These are phyloP conservation scores for Lordiphosa mommai DNA, from an alignment of 1,140 invertebrate genomes.

Conservation along the genomic window DNA sequence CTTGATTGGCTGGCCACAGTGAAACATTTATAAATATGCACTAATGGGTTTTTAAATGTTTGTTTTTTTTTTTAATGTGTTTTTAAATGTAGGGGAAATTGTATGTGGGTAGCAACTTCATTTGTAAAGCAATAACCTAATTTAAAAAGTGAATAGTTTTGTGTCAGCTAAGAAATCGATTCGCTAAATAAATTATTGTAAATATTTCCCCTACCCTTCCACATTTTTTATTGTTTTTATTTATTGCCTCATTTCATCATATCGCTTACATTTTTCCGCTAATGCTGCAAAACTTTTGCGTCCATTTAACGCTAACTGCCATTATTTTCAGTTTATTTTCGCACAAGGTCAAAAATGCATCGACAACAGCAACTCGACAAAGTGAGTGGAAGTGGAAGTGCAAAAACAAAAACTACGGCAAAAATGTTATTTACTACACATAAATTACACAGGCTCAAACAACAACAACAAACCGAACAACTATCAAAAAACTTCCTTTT, in stretches of 20 bases:
- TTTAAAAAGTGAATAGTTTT: no score
- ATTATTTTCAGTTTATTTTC: conserved; percentile 35
- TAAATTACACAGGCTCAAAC: conserved; percentile 27
- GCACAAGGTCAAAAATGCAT: conserved; percentile 33
- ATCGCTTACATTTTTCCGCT: conserved; percentile 11
- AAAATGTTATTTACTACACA: conserved; percentile 55
- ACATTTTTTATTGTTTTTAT: neutral
- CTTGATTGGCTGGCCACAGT: neutral
- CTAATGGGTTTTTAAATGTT: conserved; percentile 35
- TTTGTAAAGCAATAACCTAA: neutral
- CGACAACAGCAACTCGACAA: conserved; percentile 3
- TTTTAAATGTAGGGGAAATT: conserved; percentile 8
- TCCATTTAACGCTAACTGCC: conserved; percentile 37
- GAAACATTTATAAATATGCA: conserved; percentile 1
- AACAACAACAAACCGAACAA: conserved; percentile 19
- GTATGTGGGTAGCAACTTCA: neutral
- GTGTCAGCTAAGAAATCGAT: no score
- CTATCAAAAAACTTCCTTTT: conserved; percentile 24
- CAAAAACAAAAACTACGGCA: conserved; percentile 14
- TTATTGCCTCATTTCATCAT: conserved; percentile 18
- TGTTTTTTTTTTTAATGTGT: neutral
- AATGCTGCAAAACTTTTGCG: conserved; percentile 30
- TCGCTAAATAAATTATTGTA: neutral
- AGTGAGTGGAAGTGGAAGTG: neutral
- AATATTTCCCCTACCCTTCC: neutral